Evolutionary conservation across 2,113 vertebrate genomes (phyloP).

Genomic region (Paraplagusia blochii): DNA sequence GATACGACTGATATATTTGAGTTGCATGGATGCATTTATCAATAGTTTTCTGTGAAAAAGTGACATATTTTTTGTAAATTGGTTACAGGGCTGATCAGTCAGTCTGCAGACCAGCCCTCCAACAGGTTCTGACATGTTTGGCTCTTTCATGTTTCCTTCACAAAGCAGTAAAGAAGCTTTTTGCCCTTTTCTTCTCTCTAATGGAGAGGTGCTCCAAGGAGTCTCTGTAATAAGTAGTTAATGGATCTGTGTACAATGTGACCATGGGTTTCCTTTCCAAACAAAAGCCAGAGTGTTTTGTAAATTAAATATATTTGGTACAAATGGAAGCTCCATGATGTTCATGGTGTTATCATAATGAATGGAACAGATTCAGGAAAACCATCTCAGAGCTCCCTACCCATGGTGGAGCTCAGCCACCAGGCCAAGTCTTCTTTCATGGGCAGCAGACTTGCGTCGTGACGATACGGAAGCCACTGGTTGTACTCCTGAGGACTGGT

Average conservation of each 20-base stretch:
- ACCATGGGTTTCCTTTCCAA: background rate
- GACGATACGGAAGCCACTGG: conserved; percentile 92
- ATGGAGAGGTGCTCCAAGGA: conserved; percentile 35
- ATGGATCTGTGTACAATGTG: conserved; percentile 17
- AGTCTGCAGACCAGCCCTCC: conserved; percentile 12
- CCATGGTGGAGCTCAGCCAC: conserved; percentile 90
- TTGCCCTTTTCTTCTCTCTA: conserved; percentile 8
- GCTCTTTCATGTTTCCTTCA: conserved; percentile 26
- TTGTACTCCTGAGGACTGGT: conserved; percentile 90
- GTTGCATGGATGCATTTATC: too few relatives aligned
- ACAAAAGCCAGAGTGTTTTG: conserved; percentile 9
- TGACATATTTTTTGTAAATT: background rate
- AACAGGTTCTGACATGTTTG: conserved; percentile 42
- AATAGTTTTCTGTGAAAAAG: too few relatives aligned
- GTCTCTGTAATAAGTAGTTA: conserved; percentile 33
- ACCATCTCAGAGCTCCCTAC: conserved; percentile 76
- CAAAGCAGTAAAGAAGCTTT: conserved; percentile 32
- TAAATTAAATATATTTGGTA: too few relatives aligned
- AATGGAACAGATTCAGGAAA: background rate
- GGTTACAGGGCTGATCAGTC: conserved; percentile 9
- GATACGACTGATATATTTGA: too few relatives aligned
- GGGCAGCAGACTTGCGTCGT: conserved; percentile 90
- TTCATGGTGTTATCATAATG: too few relatives aligned
- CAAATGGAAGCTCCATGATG: too few relatives aligned
- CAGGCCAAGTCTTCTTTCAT: conserved; percentile 97